Base-by-base conservation (phyloP, 2,888 invertebrate genomes). In the Microplitis deprimator region DNA sequence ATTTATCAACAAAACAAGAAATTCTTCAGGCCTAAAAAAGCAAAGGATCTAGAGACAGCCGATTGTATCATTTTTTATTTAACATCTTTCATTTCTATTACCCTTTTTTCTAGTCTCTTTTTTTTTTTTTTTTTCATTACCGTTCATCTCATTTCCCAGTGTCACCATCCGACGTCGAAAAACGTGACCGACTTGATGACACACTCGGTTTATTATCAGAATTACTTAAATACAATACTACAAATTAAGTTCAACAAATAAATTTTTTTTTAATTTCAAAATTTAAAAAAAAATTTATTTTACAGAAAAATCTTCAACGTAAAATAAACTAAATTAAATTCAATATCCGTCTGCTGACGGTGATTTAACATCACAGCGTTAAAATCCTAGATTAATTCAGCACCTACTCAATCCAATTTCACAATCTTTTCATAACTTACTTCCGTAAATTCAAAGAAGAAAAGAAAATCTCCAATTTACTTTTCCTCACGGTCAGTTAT, bases 151-250 rank as follows among this genome's bases (percentile, higher is more conserved):
- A 71, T 76, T 72, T 72, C 59, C 76, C 71, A 29, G 8, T 61
- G 67, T 71, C 71, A 76, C 71, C 38, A 67, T 76, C 62, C 71
- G 65, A 76, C 71, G 71, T 67, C 71, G 39, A 67, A 59, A 61
- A 68, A 75, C 67, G 69, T 75, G 69, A 62, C 29, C 20, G 59
- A 72, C 76, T 70, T 76, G 71, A 39, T 17, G 39, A 6, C 50
- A 50, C 50, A 71, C 71, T 72, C 61, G 67, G 40, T 68, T 60
- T 67, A 76, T 76, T 59, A 40, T 10, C 67, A 39, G 17, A 59
- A 38, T 59, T n/a, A 69, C 29, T 62, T 17, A n/a, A 41, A 50
- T 13, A 50, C 8, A 50, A 13, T 13, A 29, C 29, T 0, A 29
- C 10, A 13, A 50, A 50, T 50, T 50, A 13, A 50, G 50, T 50